Conservation (phyloP, 2,888 invertebrate genomes). For the Mesochorus sp. region DNA sequence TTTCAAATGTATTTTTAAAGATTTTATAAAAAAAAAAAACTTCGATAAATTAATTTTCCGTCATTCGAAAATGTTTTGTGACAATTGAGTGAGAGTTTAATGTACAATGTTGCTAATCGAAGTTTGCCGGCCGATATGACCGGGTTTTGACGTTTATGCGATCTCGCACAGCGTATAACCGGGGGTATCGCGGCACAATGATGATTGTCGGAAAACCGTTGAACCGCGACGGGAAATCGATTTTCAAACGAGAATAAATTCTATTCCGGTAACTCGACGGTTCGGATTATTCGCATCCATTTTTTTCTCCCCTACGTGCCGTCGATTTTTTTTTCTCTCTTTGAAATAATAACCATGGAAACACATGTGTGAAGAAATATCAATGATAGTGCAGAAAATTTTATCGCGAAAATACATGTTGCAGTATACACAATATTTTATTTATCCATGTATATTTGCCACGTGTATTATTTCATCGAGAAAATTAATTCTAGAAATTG, state of each 20-base stretch:
- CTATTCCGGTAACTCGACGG: conserved; percentile 30
- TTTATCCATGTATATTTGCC: too few relatives aligned
- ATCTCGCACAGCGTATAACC: background rate
- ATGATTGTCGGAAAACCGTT: background rate
- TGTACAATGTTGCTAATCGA: conserved; percentile 17
- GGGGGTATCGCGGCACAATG: conserved; percentile 1
- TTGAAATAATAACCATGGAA: background rate
- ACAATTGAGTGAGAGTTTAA: conserved; percentile 30
- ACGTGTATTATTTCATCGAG: background rate
- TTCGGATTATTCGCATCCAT: conserved; percentile 4
- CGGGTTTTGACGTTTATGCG: conserved; percentile 38
- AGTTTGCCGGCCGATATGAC: conserved; percentile 22
- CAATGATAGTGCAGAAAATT: background rate
- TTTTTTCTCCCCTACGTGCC: background rate
- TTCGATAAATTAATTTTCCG: too few relatives aligned
- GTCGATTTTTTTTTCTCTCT: background rate
- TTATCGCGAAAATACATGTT: too few relatives aligned
- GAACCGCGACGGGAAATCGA: conserved; percentile 42
- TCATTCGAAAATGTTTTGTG: conserved; percentile 36
- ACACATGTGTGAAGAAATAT: background rate
- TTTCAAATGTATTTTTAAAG: too few relatives aligned
- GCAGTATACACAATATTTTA: too few relatives aligned
- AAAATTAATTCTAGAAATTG: background rate
- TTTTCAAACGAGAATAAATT: conserved; percentile 40
- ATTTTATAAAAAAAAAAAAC: too few relatives aligned